Conservation (phyloP, 2,113 vertebrate species). For the Xenopus borealis region DNA sequence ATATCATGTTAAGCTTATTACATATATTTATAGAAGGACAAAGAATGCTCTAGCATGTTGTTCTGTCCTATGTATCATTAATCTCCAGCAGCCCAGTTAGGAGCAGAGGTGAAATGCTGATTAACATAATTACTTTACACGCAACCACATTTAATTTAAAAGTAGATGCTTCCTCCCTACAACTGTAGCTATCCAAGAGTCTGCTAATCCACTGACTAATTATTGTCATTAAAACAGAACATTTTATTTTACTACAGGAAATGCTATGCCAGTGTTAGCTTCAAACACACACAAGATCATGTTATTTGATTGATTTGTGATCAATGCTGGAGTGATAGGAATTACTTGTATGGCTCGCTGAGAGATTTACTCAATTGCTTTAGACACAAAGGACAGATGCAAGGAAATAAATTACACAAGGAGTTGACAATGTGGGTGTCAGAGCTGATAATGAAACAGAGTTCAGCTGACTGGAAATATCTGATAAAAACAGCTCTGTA, state of each 20-base stretch:
- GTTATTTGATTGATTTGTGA: neutral
- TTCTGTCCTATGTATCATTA: conserved; percentile 6
- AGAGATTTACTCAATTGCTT: conserved; percentile 4
- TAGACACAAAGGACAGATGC: neutral
- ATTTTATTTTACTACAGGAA: neutral
- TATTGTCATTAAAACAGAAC: conserved; percentile 6
- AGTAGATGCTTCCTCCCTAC: conserved; percentile 4
- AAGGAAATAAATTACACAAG: no score
- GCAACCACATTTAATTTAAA: conserved; percentile 20
- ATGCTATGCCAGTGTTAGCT: neutral
- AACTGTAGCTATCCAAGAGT: conserved; percentile 11
- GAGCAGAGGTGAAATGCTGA: neutral
- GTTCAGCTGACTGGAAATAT: no score
- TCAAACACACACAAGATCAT: neutral
- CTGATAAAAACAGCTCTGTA: no score
- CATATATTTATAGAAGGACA: conserved; percentile 35
- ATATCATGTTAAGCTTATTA: conserved; percentile 15
- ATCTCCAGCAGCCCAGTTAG: conserved; percentile 18
- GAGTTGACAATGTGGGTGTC: no score
- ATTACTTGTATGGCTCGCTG: no score
- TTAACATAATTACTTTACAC: conserved; percentile 31
- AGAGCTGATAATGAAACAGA: no score
- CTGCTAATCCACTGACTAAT: conserved; percentile 12
- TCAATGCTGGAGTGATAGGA: neutral
- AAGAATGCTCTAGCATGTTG: no score